These are phyloP conservation scores for Myiopsitta monachus DNA, from an alignment of 2,113 vertebrate genomes.

Conservation along the genomic window DNA sequence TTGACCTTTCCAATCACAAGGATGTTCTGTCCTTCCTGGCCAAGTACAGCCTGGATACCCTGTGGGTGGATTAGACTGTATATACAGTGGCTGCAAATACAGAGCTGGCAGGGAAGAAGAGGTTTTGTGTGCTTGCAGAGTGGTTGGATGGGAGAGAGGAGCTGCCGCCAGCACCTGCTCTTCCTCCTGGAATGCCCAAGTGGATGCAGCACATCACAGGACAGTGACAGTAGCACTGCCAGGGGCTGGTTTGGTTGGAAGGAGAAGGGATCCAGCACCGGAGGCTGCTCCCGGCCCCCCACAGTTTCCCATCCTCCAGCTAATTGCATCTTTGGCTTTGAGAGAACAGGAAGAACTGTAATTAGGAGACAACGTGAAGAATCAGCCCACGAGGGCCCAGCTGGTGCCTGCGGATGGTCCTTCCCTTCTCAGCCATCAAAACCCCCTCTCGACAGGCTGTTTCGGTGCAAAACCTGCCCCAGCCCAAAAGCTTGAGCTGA, in stretches of 20 bases:
- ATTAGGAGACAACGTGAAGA: background rate
- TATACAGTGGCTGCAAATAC: background rate
- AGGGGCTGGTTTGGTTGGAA: background rate
- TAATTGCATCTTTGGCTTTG: background rate
- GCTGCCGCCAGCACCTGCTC: background rate
- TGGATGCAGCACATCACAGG: background rate
- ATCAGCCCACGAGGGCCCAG: background rate
- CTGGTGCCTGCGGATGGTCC: background rate
- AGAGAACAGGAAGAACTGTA: background rate
- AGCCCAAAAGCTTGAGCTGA: background rate
- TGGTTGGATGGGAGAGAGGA: background rate
- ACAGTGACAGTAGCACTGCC: background rate
- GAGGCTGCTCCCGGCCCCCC: background rate
- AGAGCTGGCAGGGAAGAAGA: background rate
- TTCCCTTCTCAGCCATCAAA: background rate
- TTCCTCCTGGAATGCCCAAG: background rate
- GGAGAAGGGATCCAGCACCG: background rate
- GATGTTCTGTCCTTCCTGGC: slow-evolving; percentile 46
- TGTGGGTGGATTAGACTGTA: slow-evolving; percentile 39
- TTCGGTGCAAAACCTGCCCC: background rate
- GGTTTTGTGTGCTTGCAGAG: background rate
- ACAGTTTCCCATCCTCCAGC: background rate
- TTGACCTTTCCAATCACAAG: slow-evolving; percentile 56
- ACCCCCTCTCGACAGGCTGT: background rate
- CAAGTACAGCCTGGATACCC: slow-evolving; percentile 15